These are phyloP conservation scores for Sphaerophoria taeniata DNA, from an alignment of 2,888 invertebrate species.

Conservation along the genomic window DNA sequence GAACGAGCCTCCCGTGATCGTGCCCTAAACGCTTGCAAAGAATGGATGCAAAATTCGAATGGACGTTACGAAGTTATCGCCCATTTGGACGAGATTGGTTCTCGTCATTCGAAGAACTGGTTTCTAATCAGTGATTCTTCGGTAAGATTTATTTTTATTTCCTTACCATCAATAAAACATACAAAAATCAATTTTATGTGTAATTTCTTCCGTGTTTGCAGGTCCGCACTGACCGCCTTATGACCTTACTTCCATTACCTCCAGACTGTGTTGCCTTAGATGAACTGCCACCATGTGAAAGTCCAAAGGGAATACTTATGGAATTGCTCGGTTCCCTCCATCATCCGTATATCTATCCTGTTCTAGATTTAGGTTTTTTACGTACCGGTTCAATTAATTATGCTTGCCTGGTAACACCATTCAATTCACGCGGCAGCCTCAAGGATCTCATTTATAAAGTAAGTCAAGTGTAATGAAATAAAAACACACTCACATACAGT, in stretches of 20 bases:
- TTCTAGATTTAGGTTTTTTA: conserved; percentile 92
- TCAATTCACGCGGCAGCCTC: conserved; percentile 92
- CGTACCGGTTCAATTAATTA: conserved; percentile 84
- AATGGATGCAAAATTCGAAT: conserved; percentile 84
- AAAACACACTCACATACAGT: conserved; percentile 19
- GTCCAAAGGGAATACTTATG: conserved; percentile 88
- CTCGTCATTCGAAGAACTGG: conserved; percentile 94
- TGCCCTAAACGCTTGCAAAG: conserved; percentile 87
- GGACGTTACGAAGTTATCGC: conserved; percentile 91
- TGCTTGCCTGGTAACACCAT: conserved; percentile 91
- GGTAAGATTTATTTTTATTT: conserved; percentile 80
- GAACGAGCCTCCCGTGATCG: conserved; percentile 87
- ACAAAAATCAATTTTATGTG: too few relatives aligned
- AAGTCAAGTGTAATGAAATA: conserved; percentile 75
- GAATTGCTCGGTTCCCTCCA: conserved; percentile 93
- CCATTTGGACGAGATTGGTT: conserved; percentile 92
- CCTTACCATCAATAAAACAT: background rate
- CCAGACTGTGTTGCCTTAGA: conserved; percentile 83
- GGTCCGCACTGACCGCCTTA: conserved; percentile 83
- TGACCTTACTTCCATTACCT: conserved; percentile 82
- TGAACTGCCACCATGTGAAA: conserved; percentile 85
- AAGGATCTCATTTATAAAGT: conserved; percentile 96
- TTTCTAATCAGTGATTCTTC: conserved; percentile 93
- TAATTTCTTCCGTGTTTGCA: conserved; percentile 51
- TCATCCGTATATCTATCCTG: conserved; percentile 96